Evolutionary conservation across 1,140 invertebrate genomes (phyloP).

Genomic region (Lordiphosa mommai): DNA sequence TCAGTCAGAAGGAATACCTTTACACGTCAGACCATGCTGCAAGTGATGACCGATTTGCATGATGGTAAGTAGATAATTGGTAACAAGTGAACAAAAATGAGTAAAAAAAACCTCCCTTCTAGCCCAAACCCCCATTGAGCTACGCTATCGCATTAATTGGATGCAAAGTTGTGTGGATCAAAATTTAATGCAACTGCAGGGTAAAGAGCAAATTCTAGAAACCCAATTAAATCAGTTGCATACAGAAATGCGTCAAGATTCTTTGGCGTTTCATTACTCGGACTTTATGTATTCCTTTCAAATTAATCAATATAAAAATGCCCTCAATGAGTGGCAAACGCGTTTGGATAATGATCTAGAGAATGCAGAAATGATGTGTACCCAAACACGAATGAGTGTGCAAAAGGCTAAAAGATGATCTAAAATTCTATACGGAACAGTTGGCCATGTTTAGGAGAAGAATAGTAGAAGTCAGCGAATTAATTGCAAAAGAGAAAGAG

Average conservation of each 20-base stretch:
- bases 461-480: conserved; percentile 16
- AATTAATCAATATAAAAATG: conserved; percentile 7
- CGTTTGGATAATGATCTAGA: conserved; percentile 27
- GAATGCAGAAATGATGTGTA: conserved; percentile 21
- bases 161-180: conserved; percentile 30
- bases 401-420: conserved; percentile 43
- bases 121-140: conserved; percentile 36
- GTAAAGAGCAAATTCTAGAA: conserved; percentile 11
- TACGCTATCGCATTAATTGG: conserved; percentile 46
- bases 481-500: conserved; percentile 8
- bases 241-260: neutral
- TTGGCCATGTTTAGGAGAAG: conserved; percentile 21
- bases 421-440: conserved; percentile 25
- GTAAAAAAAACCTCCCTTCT: neutral
- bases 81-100: too few relatives aligned
- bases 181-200: neutral
- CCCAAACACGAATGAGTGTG: neutral
- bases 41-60: neutral
- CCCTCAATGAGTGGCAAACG: conserved; percentile 17
- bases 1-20: neutral
- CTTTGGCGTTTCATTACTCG: neutral
- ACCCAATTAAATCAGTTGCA: conserved; percentile 1
- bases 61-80: too few relatives aligned
- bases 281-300: conserved; percentile 9
- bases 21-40: neutral